Conservation (phyloP, 2,113 vertebrate genomes). For the Delphinus delphis region DNA sequence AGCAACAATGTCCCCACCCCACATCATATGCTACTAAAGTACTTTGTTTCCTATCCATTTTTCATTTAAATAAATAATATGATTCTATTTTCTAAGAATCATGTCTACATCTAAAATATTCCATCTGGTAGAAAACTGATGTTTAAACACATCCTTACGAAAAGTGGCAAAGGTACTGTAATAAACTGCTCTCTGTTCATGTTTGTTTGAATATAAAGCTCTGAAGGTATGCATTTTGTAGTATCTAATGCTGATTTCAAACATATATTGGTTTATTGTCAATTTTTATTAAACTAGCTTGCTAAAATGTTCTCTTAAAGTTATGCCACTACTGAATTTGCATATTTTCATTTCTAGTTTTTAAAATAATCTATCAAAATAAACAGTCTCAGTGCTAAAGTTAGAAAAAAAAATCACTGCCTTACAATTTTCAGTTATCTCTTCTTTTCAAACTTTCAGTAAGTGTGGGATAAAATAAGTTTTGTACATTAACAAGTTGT, state of each 20-base stretch:
- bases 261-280: background rate
- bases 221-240: background rate
- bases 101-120: background rate
- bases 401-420: background rate
- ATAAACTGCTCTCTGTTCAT: background rate
- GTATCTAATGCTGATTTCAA: constrained; percentile 6
- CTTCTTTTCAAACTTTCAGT: background rate
- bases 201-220: constrained; percentile 17
- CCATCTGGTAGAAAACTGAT: background rate
- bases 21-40: background rate
- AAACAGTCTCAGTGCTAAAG: background rate
- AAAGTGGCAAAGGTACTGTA: background rate
- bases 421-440: constrained; percentile 2
- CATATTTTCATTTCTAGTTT: constrained; percentile 28
- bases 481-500: constrained; percentile 38
- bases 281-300: constrained; percentile 12
- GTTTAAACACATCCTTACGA: background rate
- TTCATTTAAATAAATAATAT: background rate
- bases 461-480: background rate
- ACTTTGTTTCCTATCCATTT: background rate
- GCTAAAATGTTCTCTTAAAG: constrained; percentile 3
- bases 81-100: background rate
- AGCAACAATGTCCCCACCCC: background rate
- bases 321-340: background rate
- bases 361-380: constrained; percentile 19